Conservation (phyloP, 2,888 invertebrate genomes). For the Sarcophaga subvicina region DNA sequence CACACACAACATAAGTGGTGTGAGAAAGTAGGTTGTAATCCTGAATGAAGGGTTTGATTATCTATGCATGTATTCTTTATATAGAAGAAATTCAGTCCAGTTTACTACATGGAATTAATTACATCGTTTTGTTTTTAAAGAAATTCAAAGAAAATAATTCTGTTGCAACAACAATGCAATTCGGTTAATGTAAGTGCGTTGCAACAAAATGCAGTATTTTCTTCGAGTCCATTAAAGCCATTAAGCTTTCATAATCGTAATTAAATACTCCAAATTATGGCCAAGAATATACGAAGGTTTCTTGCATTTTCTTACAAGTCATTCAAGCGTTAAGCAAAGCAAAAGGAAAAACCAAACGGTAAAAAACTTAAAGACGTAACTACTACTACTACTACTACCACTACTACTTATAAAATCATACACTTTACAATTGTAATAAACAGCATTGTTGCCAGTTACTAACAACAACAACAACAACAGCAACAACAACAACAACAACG, state of each 20-base stretch:
- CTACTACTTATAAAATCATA: constrained; percentile 34
- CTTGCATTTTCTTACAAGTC: neutral
- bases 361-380: neutral
- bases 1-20: no score
- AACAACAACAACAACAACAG: constrained; percentile 29
- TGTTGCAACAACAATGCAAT: no score
- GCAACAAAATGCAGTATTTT: no score
- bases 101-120: no score
- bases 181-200: no score
- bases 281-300: neutral
- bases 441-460: constrained; percentile 29
- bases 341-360: neutral
- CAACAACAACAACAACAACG: constrained; percentile 26
- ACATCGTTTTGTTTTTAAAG: no score
- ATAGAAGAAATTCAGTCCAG: no score
- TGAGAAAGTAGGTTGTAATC: no score
- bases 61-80: no score
- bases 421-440: constrained; percentile 56
- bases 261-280: constrained; percentile 19
- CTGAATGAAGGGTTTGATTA: no score
- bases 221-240: neutral
- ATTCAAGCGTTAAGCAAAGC: neutral
- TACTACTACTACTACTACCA: constrained; percentile 2
- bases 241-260: neutral
- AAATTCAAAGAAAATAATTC: no score